Percentiles rank a stretch among this genome's conserved stretches.
Evolutionary conservation across 2,888 invertebrate genomes (phyloP).

Genomic region (Capitulum mitella): DNA sequence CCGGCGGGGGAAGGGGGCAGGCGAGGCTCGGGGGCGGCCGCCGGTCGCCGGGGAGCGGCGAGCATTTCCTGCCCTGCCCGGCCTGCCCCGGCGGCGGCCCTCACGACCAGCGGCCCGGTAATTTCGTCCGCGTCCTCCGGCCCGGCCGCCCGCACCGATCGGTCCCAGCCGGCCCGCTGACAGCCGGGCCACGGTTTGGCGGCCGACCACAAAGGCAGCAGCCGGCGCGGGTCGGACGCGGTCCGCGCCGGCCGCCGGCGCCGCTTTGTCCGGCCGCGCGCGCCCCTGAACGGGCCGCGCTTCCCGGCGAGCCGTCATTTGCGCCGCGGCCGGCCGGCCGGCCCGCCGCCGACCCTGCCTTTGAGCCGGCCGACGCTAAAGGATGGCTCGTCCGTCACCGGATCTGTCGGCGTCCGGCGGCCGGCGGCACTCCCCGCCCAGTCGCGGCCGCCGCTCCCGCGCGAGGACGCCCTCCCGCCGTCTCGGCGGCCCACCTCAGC

Average conservation of each 20-base stretch:
- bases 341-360: background rate
- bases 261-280: background rate
- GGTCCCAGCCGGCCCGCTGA: background rate
- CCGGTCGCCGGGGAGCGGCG: background rate
- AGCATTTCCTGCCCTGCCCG: background rate
- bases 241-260: background rate
- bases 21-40: background rate
- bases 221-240: background rate
- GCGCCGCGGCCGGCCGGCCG: background rate
- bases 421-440: too few species aligned
- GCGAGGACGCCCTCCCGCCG: too few species aligned
- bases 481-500: too few species aligned
- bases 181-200: background rate
- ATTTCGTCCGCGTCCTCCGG: too few species aligned
- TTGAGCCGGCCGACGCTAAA: background rate
- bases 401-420: too few species aligned
- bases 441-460: too few species aligned
- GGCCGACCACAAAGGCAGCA: background rate
- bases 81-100: too few species aligned
- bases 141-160: too few species aligned
- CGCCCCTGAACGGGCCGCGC: background rate
- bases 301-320: background rate
- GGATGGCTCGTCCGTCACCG: background rate
- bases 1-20: background rate
- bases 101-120: too few species aligned